These are phyloP conservation scores for Hydrolagus colliei DNA, from an alignment of 2,797 vertebrate genomes.

Conservation along the genomic window DNA sequence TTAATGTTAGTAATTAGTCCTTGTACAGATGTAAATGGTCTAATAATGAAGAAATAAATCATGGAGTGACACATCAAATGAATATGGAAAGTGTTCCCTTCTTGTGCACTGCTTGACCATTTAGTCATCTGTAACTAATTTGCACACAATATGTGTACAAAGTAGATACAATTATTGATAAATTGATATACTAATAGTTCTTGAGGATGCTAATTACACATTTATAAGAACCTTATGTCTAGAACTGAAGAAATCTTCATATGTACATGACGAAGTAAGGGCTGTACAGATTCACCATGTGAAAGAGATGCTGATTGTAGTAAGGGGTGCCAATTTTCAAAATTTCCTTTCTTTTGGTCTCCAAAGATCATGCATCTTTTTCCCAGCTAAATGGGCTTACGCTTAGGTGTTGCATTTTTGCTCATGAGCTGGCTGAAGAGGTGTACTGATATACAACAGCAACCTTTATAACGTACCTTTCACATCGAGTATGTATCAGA, in stretches of 20 bases:
- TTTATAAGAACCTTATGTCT: not conserved
- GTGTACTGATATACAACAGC: too few species aligned
- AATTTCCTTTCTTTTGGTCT: not conserved
- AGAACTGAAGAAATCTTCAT: not conserved
- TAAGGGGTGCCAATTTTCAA: not conserved
- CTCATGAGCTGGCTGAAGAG: not conserved
- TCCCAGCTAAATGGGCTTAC: not conserved
- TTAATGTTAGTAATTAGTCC: constrained; percentile 50
- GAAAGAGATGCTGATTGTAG: not conserved
- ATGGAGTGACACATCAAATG: constrained; percentile 47
- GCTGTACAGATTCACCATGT: not conserved
- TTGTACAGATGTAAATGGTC: constrained; percentile 50
- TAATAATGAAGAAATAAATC: constrained; percentile 57
- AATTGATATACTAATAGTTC: constrained; percentile 10
- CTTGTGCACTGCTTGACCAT: constrained; percentile 44
- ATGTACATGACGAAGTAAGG: not conserved
- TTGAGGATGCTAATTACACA: constrained; percentile 3
- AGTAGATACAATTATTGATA: constrained; percentile 35
- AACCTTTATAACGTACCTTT: too few species aligned
- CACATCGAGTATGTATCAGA: too few species aligned
- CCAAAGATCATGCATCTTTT: not conserved
- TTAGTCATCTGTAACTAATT: constrained; percentile 52
- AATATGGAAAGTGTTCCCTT: constrained; percentile 48
- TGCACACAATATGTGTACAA: constrained; percentile 48
- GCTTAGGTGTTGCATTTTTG: not conserved